Percentiles rank a stretch among this genome's conserved stretches.
phyloP scores from a whole-genome alignment of 53 echinoderm and acorn worm species.

The Zoroaster sp. region DNA sequence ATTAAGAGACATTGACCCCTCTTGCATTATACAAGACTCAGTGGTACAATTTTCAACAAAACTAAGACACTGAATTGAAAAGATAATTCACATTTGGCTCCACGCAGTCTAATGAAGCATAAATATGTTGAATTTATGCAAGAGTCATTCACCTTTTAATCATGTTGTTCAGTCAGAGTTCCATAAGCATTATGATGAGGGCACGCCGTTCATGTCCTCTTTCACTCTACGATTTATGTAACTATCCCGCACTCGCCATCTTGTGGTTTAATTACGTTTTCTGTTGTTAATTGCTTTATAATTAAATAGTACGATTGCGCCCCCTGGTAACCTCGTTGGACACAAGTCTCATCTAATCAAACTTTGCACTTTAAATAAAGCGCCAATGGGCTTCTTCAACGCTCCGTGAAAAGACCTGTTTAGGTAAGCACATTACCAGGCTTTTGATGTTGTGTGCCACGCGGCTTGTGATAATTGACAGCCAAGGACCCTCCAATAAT shows the following conservation, averaged over 20 bases:
- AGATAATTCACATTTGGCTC: neutral
- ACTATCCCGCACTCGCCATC: slow-evolving; percentile 14
- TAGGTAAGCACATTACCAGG: slow-evolving; percentile 1
- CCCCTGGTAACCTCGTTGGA: neutral
- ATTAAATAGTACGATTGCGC: slow-evolving; percentile 29
- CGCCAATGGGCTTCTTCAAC: neutral
- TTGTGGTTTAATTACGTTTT: slow-evolving; percentile 4
- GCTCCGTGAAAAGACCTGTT: neutral
- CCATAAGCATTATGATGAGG: slow-evolving; percentile 25
- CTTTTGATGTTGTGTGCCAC: neutral
- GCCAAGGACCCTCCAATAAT: neutral
- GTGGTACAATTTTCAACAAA: no score
- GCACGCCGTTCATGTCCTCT: slow-evolving; percentile 3
- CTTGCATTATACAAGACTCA: no score
- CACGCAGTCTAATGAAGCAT: slow-evolving; percentile 11
- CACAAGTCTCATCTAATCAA: slow-evolving; percentile 18
- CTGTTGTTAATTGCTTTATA: slow-evolving; percentile 41
- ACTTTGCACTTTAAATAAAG: slow-evolving; percentile 37
- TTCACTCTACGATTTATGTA: slow-evolving; percentile 31
- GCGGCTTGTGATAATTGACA: neutral
- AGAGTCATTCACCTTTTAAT: slow-evolving; percentile 48
- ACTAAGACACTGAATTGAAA: neutral
- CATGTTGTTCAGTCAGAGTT: neutral
- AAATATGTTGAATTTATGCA: slow-evolving; percentile 13
- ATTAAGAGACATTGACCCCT: no score